phyloP scores from a whole-genome alignment of 1,140 invertebrate genomes.

The Drosophila erecta region DNA sequence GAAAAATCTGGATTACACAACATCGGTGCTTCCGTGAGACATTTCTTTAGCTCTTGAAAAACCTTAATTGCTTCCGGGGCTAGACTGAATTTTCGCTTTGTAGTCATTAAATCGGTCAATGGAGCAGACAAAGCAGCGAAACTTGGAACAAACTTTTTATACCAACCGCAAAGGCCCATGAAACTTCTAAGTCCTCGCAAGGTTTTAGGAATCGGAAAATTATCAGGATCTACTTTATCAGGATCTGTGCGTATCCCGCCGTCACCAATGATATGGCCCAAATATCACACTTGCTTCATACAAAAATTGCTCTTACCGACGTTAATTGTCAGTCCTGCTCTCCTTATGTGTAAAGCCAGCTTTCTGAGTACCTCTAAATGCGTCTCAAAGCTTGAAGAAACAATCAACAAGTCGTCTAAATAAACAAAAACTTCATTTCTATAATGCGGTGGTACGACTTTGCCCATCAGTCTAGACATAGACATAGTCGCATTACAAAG shows the following conservation, averaged over 20 bases:
- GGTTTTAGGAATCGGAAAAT: not conserved
- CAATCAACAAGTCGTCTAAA: not conserved
- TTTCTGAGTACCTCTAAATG: not conserved
- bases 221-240: not conserved
- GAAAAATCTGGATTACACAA: no score
- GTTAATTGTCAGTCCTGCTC: not conserved
- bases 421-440: not conserved
- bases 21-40: no score
- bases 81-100: no score
- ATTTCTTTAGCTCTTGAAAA: no score
- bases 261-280: not conserved
- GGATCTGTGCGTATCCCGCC: constrained; percentile 3
- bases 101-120: no score
- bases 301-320: not conserved
- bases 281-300: not conserved
- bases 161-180: not conserved
- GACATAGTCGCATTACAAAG: not conserved
- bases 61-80: not conserved
- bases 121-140: not conserved
- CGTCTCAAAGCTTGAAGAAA: constrained; percentile 3
- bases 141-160: not conserved
- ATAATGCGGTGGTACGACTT: not conserved
- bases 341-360: not conserved
- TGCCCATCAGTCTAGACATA: not conserved
- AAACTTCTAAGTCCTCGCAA: not conserved